Percentiles rank a stretch among this genome's conserved stretches.
phyloP scores from a whole-genome alignment of 2,113 vertebrate genomes.

The Phrynocephalus versicolor region DNA sequence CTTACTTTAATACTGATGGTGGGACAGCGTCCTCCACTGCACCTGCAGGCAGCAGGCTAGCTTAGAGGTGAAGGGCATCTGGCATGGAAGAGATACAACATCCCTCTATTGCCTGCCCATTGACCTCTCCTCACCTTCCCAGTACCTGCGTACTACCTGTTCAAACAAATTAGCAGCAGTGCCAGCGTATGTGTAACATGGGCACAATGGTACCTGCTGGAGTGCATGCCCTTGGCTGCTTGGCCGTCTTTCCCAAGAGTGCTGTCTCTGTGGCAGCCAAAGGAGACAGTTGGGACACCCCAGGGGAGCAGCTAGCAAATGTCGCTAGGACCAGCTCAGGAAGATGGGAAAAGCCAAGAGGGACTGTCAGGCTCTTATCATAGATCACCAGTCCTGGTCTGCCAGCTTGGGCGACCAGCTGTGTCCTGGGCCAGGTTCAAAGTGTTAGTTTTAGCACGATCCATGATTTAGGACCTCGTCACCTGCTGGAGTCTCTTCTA shows the following conservation, averaged over 20 bases:
- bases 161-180: background rate
- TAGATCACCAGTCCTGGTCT: too few relatives aligned
- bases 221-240: background rate
- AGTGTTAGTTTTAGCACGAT: too few relatives aligned
- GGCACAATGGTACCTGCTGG: background rate
- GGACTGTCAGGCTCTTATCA: too few relatives aligned
- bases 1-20: background rate
- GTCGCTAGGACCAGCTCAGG: background rate
- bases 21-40: background rate
- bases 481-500: too few relatives aligned
- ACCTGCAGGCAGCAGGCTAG: background rate
- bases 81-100: background rate
- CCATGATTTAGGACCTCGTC: too few relatives aligned
- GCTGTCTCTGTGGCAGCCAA: background rate
- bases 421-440: too few relatives aligned
- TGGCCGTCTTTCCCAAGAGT: background rate
- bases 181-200: background rate
- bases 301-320: background rate
- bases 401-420: too few relatives aligned
- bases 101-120: background rate
- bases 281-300: too few relatives aligned
- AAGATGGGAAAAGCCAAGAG: background rate
- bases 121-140: background rate
- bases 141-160: too few relatives aligned
- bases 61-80: background rate